Evolutionary conservation across 2,888 invertebrate genomes (phyloP), one percentile per base, ranked within the genome.

Genomic region (Mylabris sibirica): DNA sequence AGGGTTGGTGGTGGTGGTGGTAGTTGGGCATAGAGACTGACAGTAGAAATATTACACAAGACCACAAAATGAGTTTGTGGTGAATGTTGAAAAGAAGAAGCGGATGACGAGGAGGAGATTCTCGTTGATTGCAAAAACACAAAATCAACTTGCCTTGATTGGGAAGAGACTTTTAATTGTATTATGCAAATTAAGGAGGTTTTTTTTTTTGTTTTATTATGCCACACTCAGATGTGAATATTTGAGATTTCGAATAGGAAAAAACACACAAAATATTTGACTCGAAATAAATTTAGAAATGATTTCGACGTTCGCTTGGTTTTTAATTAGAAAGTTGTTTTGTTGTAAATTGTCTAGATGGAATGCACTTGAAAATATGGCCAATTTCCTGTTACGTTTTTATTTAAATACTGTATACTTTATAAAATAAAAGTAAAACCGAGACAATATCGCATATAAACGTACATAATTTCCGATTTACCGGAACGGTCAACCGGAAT

Each of bases 81-180:
- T 38, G 44, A 17, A 44, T 44, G 44, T 44, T 44, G 44, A 44
- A 44, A 44, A 44, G 44, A 17, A 44, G n/a, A 17, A n/a, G 44
- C n/a, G 12, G 41, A 41, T 3, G 12, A 14, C 70, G 72, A 70
- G 60, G 61, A 60, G 64, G 61, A 78, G 80, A 79, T 76, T 81
- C 78, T 75, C 77, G 77, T 77, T 84, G 84, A 84, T 84, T 83
- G 81, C 84, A 83, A 83, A 84, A 83, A 82, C 83, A 80, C 80
- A 81, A 80, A 83, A 80, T 81, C 80, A 80, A 78, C 77, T 75
- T 79, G 75, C 78, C 77, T 78, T 84, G 82, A 84, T 84, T 84
- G 81, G 57, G 57, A 83, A 82, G 81, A 80, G 78, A 79, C 81
- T 84, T 81, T 83, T 84, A 84, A 84, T 84, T 85, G 80, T 78